These are phyloP conservation scores for Steinernema khuongi DNA, from an alignment of 1,140 invertebrate species.

Conservation along the genomic window DNA sequence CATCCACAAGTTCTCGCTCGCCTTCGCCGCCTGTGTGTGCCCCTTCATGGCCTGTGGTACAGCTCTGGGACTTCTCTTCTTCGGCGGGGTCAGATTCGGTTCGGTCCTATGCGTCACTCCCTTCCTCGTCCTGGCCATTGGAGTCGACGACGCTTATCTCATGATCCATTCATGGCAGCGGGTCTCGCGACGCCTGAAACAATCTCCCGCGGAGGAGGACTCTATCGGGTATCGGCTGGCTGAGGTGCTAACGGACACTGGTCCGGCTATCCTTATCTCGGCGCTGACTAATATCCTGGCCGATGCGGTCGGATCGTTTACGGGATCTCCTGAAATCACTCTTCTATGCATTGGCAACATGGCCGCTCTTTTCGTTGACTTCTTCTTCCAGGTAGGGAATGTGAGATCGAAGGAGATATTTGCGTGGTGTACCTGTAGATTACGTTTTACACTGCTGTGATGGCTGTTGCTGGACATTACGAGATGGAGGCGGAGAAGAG, in stretches of 20 bases:
- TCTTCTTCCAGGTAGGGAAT: conserved; percentile 46
- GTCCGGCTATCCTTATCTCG: conserved; percentile 56
- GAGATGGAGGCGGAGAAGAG: conserved; percentile 47
- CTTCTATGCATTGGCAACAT: conserved; percentile 55
- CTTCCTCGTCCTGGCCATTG: conserved; percentile 43
- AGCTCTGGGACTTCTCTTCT: conserved; percentile 39
- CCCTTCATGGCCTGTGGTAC: conserved; percentile 45
- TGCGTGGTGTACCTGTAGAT: conserved; percentile 47
- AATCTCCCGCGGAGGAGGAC: neutral
- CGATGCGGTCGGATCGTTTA: conserved; percentile 54
- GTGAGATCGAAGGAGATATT: conserved; percentile 11
- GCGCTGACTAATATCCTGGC: conserved; percentile 56
- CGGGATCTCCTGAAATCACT: conserved; percentile 54
- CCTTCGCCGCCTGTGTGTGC: conserved; percentile 41
- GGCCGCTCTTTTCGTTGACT: conserved; percentile 53
- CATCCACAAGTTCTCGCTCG: conserved; percentile 40
- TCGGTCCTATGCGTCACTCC: conserved; percentile 43
- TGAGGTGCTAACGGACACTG: conserved; percentile 51
- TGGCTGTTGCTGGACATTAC: conserved; percentile 52
- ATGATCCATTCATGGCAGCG: conserved; percentile 5
- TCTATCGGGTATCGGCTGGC: neutral
- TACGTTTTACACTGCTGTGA: conserved; percentile 55
- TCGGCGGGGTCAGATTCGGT: conserved; percentile 35
- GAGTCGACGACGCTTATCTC: conserved; percentile 12
- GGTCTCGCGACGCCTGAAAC: neutral